Evolutionary conservation across 2,113 vertebrate species (phyloP).

Genomic region (Ageneiosus marmoratus): DNA sequence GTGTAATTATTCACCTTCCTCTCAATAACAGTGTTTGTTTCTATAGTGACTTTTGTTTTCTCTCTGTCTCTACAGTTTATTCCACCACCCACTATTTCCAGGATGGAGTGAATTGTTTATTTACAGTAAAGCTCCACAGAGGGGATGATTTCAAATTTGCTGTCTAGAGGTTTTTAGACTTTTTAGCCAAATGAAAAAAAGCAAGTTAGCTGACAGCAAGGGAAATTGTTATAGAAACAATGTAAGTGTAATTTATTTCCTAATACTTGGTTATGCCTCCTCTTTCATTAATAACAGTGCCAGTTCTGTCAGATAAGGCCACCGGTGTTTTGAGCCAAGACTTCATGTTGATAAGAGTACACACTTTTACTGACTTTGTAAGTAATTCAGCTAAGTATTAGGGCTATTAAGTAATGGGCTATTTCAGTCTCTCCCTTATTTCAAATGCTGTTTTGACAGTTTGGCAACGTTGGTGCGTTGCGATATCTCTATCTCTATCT

Average conservation of each 20-base stretch:
- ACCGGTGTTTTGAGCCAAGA: neutral
- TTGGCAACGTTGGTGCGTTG: neutral
- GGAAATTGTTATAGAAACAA: constrained; percentile 18
- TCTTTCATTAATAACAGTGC: neutral
- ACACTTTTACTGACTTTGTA: neutral
- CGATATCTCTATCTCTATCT: too few species aligned
- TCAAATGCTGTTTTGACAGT: neutral
- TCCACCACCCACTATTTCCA: constrained; percentile 24
- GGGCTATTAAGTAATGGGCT: too few species aligned
- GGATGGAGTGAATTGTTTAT: constrained; percentile 21
- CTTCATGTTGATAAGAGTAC: neutral
- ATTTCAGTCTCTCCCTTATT: neutral
- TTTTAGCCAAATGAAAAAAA: neutral
- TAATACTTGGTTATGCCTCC: neutral
- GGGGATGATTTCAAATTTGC: constrained; percentile 20
- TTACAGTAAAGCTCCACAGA: constrained; percentile 16
- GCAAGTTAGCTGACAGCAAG: constrained; percentile 16
- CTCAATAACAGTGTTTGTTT: constrained; percentile 19
- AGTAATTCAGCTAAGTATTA: neutral
- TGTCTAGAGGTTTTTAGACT: neutral
- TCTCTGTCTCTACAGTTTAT: neutral
- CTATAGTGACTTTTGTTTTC: constrained; percentile 25
- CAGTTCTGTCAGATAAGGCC: constrained; percentile 18
- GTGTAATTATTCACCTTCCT: constrained; percentile 17
- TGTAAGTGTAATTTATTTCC: neutral